These are phyloP conservation scores for Thecophora atra DNA, from an alignment of 2,888 invertebrate genomes.

Conservation along the genomic window DNA sequence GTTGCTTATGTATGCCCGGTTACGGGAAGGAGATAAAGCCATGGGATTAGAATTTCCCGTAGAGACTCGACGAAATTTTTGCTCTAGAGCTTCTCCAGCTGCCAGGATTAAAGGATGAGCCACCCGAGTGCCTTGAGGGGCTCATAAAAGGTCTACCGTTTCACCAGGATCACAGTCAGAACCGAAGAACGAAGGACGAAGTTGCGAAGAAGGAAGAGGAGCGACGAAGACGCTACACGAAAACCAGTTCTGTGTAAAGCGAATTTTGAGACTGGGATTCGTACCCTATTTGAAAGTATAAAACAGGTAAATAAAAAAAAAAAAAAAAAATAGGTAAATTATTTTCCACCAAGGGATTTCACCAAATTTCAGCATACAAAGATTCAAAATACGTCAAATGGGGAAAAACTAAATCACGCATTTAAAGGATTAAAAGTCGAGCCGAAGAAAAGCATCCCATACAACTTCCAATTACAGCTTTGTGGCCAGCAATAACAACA, in stretches of 20 bases:
- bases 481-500: slow-evolving; percentile 6
- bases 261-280: not conserved
- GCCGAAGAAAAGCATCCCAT: not conserved
- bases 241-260: not conserved
- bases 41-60: not conserved
- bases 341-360: not conserved
- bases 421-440: not conserved
- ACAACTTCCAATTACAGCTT: not conserved
- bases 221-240: not conserved
- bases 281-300: not conserved
- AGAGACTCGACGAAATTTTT: not conserved
- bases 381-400: no score
- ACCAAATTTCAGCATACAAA: not conserved
- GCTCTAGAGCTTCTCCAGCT: not conserved
- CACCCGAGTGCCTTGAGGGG: not conserved
- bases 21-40: not conserved
- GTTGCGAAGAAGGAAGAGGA: not conserved
- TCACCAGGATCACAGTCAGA: not conserved
- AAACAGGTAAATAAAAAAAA: not conserved
- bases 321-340: not conserved
- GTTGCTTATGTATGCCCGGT: not conserved
- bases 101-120: not conserved
- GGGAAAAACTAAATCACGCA: no score
- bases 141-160: slow-evolving; percentile 1
- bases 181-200: not conserved